Evolutionary conservation across 2,888 invertebrate genomes (phyloP).

Genomic region (Perdita meconis): DNA sequence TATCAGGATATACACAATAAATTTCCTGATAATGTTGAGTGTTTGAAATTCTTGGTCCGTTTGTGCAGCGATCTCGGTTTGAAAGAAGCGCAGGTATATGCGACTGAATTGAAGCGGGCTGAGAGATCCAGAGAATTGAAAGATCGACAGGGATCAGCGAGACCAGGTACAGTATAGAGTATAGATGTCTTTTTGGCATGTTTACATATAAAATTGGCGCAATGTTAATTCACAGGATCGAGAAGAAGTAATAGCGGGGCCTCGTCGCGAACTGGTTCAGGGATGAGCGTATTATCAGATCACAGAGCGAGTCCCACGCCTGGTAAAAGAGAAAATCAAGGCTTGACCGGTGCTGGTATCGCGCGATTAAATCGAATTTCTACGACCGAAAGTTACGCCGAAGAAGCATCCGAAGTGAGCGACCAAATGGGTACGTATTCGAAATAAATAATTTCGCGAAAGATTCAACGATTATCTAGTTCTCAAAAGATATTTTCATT

Average conservation of each 20-base stretch:
- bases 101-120: conserved; percentile 92
- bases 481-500: background rate
- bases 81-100: conserved; percentile 94
- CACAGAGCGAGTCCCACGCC: conserved; percentile 80
- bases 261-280: conserved; percentile 86
- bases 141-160: conserved; percentile 86
- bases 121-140: conserved; percentile 86
- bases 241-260: conserved; percentile 86
- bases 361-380: conserved; percentile 65
- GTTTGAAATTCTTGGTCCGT: conserved; percentile 94
- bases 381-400: conserved; percentile 71
- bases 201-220: conserved; percentile 1
- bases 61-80: conserved; percentile 95
- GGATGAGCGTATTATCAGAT: conserved; percentile 85
- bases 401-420: conserved; percentile 68
- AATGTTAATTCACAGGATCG: conserved; percentile 82
- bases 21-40: conserved; percentile 98
- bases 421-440: conserved; percentile 64
- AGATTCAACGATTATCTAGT: background rate
- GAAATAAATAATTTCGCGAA: background rate
- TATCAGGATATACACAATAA: conserved; percentile 94
- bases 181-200: conserved; percentile 28
- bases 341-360: conserved; percentile 67
- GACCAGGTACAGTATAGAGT: conserved; percentile 83
- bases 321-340: conserved; percentile 72